phyloP scores from a whole-genome alignment of 1,140 invertebrate species.

The Anthonomus grandis region DNA sequence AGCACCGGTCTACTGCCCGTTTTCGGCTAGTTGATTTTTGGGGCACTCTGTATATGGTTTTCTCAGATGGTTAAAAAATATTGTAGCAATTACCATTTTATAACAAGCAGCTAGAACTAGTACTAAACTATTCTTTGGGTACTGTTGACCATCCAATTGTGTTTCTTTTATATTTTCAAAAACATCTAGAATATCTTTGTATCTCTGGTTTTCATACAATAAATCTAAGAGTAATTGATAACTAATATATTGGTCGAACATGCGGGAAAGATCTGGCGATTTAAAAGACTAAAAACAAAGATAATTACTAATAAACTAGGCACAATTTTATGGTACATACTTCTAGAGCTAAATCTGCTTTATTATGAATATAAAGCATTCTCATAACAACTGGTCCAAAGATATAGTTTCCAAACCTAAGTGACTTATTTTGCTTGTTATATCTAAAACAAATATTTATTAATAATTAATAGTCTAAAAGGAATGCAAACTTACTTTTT shows the following conservation, averaged over 20 bases:
- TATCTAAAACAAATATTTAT: conserved; percentile 55
- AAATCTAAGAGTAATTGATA: conserved; percentile 71
- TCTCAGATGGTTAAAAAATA: background rate
- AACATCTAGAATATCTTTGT: conserved; percentile 62
- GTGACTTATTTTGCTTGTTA: conserved; percentile 65
- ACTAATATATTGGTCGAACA: conserved; percentile 69
- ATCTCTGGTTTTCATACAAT: conserved; percentile 66
- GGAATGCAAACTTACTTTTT: background rate
- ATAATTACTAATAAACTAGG: conserved; percentile 4
- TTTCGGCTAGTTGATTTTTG: too few species aligned
- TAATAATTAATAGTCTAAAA: background rate
- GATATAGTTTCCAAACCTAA: conserved; percentile 71
- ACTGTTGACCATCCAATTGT: conserved; percentile 58
- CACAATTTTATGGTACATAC: conserved; percentile 39
- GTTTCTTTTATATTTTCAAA: conserved; percentile 60
- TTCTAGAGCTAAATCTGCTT: conserved; percentile 63
- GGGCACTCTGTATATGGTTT: too few species aligned
- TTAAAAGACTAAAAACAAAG: conserved; percentile 61
- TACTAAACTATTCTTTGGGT: conserved; percentile 64
- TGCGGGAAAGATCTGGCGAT: conserved; percentile 56
- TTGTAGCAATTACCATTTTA: conserved; percentile 63
- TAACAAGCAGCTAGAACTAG: conserved; percentile 68
- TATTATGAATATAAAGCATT: conserved; percentile 67
- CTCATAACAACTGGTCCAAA: conserved; percentile 85
- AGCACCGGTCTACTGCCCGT: too few species aligned